These are phyloP conservation scores for Chloroceryle aenea DNA, from an alignment of 2,113 vertebrate genomes.

Conservation along the genomic window DNA sequence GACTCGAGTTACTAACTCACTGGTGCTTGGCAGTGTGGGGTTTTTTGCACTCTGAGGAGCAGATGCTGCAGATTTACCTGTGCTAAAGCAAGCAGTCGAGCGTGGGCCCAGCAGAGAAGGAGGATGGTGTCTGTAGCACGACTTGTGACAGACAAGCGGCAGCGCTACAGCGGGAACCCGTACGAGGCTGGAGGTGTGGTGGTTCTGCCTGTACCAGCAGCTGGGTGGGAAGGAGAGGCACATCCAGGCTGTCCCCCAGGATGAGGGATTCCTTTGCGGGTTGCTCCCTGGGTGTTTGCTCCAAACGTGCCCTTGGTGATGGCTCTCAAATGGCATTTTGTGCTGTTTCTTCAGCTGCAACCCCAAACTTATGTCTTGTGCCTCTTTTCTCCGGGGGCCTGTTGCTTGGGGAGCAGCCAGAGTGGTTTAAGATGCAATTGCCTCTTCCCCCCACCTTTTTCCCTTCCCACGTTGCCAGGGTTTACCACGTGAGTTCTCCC, in stretches of 20 bases:
- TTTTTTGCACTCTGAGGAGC: background rate
- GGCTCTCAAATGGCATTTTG: background rate
- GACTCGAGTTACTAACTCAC: background rate
- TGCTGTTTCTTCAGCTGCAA: background rate
- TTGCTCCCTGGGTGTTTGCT: background rate
- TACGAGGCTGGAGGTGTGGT: background rate
- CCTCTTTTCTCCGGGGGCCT: background rate
- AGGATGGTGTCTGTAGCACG: accelerated
- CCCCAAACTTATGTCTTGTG: background rate
- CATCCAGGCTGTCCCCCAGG: accelerated
- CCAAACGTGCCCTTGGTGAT: accelerated
- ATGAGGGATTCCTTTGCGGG: background rate
- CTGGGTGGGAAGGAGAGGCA: background rate
- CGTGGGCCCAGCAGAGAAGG: accelerated
- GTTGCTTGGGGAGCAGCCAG: background rate
- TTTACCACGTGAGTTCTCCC: background rate
- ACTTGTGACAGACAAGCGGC: background rate
- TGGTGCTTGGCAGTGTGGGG: background rate
- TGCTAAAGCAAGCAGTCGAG: background rate
- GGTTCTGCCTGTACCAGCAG: background rate
- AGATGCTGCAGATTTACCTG: background rate
- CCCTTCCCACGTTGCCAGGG: background rate
- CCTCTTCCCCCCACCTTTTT: background rate
- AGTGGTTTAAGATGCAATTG: background rate
- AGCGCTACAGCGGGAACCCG: background rate